phyloP scores from a whole-genome alignment of 2,797 vertebrate species.

The Mus caroli region DNA sequence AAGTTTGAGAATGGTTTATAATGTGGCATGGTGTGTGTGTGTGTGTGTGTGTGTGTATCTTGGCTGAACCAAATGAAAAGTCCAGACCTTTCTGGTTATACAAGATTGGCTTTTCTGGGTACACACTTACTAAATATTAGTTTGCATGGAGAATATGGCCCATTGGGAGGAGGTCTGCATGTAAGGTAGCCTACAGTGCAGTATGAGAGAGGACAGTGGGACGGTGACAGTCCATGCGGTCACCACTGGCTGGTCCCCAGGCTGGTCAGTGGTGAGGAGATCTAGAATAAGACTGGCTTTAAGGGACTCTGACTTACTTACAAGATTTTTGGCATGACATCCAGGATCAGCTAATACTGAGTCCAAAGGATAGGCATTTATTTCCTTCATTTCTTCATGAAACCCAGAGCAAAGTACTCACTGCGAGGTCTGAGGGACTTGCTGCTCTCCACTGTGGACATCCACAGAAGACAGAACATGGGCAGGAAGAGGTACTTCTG shows the following conservation, averaged over 20 bases:
- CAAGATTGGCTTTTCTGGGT: background rate
- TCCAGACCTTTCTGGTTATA: background rate
- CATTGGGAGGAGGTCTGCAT: background rate
- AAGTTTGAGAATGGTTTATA: background rate
- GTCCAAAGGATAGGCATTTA: background rate
- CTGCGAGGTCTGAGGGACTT: background rate
- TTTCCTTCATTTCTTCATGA: background rate
- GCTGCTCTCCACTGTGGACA: background rate
- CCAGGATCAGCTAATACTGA: background rate
- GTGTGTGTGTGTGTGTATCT: background rate
- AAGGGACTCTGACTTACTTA: background rate
- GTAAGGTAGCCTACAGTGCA: too few species aligned
- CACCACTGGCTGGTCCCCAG: background rate
- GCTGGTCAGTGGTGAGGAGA: background rate
- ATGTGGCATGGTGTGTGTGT: background rate
- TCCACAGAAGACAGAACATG: background rate
- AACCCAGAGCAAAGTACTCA: background rate
- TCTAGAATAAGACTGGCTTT: background rate
- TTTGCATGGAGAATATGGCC: background rate
- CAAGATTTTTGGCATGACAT: background rate
- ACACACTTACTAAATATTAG: background rate
- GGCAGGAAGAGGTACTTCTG: background rate
- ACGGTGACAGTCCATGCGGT: background rate
- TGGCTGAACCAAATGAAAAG: background rate
- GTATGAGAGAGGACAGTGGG: background rate